Conservation (phyloP, 2,888 invertebrate species). For the Ditula angustiorana region DNA sequence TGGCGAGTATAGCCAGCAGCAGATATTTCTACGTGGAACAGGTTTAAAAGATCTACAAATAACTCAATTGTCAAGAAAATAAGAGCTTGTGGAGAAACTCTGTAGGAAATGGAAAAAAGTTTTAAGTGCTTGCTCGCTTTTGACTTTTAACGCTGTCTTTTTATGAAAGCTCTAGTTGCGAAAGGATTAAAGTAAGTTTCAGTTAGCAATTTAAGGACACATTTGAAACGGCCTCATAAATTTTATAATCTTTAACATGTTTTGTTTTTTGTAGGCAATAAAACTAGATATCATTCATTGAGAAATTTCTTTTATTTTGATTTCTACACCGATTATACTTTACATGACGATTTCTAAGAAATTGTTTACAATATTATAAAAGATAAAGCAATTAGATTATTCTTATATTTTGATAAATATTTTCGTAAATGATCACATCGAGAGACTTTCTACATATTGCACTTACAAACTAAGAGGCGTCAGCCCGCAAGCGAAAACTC, state of each 20-base stretch:
- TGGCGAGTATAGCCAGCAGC: too few species aligned
- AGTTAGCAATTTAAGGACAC: background rate
- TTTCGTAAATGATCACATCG: slow-evolving; percentile 80
- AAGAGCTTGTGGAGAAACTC: too few species aligned
- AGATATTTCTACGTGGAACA: too few species aligned
- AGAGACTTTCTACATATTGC: slow-evolving; percentile 68
- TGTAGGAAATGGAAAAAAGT: too few species aligned
- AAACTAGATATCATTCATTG: slow-evolving; percentile 30
- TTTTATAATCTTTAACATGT: background rate
- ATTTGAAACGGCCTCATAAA: background rate
- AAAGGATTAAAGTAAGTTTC: too few species aligned
- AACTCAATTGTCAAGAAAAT: too few species aligned
- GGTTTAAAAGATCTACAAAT: too few species aligned
- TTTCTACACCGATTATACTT: slow-evolving; percentile 69
- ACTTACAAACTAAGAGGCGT: slow-evolving; percentile 71
- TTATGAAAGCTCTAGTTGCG: too few species aligned
- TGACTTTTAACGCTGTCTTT: too few species aligned
- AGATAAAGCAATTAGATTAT: slow-evolving; percentile 66
- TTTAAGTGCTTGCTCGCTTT: too few species aligned
- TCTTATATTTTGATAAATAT: slow-evolving; percentile 68
- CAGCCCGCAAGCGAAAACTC: slow-evolving; percentile 72
- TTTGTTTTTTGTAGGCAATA: too few species aligned
- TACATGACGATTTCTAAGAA: slow-evolving; percentile 70
- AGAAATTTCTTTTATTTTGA: slow-evolving; percentile 56
- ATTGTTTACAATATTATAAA: slow-evolving; percentile 64